Evolutionary conservation across 1,140 invertebrate species (phyloP), one percentile per base, ranked within the genome.

Genomic region (Lepidurus couesii): DNA sequence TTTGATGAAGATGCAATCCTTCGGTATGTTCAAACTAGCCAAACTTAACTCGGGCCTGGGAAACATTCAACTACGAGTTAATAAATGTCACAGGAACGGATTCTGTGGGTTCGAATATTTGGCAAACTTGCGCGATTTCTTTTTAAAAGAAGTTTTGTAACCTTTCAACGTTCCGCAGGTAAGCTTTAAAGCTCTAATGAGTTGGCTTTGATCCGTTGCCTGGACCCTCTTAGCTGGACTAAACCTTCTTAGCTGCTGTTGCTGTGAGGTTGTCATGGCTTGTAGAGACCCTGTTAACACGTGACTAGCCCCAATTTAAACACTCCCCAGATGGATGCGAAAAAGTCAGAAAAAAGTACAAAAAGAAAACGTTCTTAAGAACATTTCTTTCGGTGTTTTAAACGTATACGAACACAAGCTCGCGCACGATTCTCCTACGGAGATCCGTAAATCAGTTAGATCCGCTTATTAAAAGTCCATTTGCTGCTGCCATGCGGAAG

Each of bases 301-400:
- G 53, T 65, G 53, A 65, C 53, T 65, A 65, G 21, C 53, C 53
- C 53, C 53, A 65, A 65, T 65, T 65, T 65, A 65, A 65, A 65
- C 53, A 65, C 53, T n/a, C 53, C 53, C 53, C 53, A 65, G 53
- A 65, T 65, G 53, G 21, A 21, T 4, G 8, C 16, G 53, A 65
- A 13, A 21, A 21, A 65, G 16, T n/a, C 7, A 13, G 16, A 65
- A 9, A 65, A 21, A 9, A 65, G n/a, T 65, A 21, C 53, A 65
- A 65, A 13, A 21, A 13, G 53, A 65, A 65, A 34, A 65, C 47
- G 13, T n/a, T n/a, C 47, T n/a, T 16, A 16, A 7, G n/a, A 65
- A 21, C 53, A 65, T n/a, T 0, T 21, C 53, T 11, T 16, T 13
- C 16, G 53, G 53, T 7, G 13, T 13, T 13, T 7, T 34, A 34